Base-by-base conservation (phyloP, 2,888 invertebrate genomes). In the Muscina levida region DNA sequence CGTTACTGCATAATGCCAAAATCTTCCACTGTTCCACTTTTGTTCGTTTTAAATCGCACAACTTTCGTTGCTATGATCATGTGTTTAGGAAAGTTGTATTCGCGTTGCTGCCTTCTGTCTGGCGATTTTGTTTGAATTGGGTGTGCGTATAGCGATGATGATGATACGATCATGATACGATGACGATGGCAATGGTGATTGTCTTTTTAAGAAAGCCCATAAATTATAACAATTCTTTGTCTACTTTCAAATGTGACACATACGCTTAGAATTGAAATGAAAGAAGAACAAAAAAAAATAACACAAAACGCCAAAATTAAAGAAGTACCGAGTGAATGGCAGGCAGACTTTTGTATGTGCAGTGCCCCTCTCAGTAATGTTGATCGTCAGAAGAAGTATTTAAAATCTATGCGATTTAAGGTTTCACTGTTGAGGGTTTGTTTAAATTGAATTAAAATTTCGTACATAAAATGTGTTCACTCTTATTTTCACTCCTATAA, bases 201-300 rank as follows among this genome's bases (percentile, higher is more conserved):
- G 85, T 85, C 86, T 86, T 85, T 84, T 85, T 85, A 85, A 87
- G 77, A 81, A 87, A 87, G 85, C 84, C 86, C 85, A 88, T 88
- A 88, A 89, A 89, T 88, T 87, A 88, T 85, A 83, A 82, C 86
- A 85, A 84, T 86, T 87, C 86, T 31, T 71, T 74, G 75, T 75
- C 62, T 67, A 57, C 75, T 67, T 57, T 62, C 70, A 73, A 75
- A 75, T 83, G 82, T 85, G 88, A 88, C 88, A 87, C 84, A 85
- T 86, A 84, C 82, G 79, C 77, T 22, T 62, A 37, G 59, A 53
- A 24, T 24, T 24, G 22, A 51, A 19, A 51, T 51, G 19, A 51
- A 31, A 57, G 17, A 15, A 62, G 39, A 62, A 57, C 17, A 62
- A 19, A 22, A 62, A 39, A 42, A 53, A 2, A 17, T 48, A 22